phyloP scores from a whole-genome alignment of 2,797 vertebrate species.

The Chromobotia macracanthus region DNA sequence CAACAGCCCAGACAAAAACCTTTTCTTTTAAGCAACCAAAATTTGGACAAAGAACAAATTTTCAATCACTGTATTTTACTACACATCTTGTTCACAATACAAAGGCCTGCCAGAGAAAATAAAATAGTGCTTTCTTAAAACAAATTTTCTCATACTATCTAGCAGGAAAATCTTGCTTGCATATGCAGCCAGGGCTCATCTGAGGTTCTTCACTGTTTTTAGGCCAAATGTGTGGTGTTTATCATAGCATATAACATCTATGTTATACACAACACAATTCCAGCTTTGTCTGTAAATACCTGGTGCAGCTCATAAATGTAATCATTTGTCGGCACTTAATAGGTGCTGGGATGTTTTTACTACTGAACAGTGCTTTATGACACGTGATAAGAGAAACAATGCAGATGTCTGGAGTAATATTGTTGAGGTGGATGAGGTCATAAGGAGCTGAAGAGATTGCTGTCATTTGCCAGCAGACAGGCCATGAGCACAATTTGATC shows the following conservation, averaged over 20 bases:
- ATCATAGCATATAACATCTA: background rate
- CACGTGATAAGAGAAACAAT: conserved; percentile 71
- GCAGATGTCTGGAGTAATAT: conserved; percentile 65
- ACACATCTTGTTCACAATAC: background rate
- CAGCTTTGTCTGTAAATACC: conserved; percentile 66
- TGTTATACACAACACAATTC: conserved; percentile 41
- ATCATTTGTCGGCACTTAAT: conserved; percentile 68
- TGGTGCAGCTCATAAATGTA: conserved; percentile 66
- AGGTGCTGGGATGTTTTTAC: conserved; percentile 70
- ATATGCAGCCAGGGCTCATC: background rate
- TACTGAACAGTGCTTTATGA: conserved; percentile 70
- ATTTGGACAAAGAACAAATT: background rate
- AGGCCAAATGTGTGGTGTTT: background rate
- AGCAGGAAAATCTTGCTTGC: background rate
- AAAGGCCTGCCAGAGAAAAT: background rate
- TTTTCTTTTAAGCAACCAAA: background rate
- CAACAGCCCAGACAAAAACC: background rate
- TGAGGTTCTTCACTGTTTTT: background rate
- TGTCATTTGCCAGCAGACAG: conserved; percentile 33
- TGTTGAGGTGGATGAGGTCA: conserved; percentile 43
- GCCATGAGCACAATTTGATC: conserved; percentile 64
- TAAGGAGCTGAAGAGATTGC: conserved; percentile 33
- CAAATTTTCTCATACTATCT: no score
- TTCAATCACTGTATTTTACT: background rate
- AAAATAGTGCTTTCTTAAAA: no score